Conservation (phyloP, 2,113 vertebrate genomes). For the Corythaixoides concolor region DNA sequence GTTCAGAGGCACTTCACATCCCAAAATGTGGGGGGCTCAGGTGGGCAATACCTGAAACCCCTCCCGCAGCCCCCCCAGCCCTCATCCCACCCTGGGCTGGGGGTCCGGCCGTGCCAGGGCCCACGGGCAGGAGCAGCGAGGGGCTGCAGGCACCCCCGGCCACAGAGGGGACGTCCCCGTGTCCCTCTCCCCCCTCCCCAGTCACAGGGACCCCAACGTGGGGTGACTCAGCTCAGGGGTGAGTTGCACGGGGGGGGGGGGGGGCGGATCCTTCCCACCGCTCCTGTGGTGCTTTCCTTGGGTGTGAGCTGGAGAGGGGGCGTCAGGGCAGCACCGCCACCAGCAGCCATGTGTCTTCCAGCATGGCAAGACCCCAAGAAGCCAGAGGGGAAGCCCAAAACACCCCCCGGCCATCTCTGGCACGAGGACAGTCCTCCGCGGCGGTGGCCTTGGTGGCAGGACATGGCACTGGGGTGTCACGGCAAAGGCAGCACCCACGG, state of each 20-base stretch:
- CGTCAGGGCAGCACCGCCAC: not conserved
- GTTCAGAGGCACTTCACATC: not conserved
- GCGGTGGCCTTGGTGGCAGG: not conserved
- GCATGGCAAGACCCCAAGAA: fast-evolving
- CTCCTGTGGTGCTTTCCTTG: fast-evolving
- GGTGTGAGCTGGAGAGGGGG: not conserved
- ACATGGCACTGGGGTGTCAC: fast-evolving
- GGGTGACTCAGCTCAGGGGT: not conserved
- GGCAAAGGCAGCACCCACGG: not conserved
- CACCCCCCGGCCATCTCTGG: not conserved
- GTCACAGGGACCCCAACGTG: fast-evolving
- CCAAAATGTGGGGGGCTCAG: not conserved
- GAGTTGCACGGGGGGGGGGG: fast-evolving
- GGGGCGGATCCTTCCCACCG: not conserved
- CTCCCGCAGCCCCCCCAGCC: not conserved
- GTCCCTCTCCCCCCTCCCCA: not conserved
- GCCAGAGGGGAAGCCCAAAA: not conserved
- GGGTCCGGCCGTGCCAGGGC: not conserved
- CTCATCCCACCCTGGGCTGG: not conserved
- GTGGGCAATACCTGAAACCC: no score
- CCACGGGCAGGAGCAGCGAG: not conserved
- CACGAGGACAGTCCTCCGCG: fast-evolving
- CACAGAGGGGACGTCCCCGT: fast-evolving
- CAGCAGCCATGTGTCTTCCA: not conserved
- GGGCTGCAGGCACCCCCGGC: not conserved